A percentile compares a stretch with the other conserved stretches of the same genome.
Evolutionary conservation across 1,140 invertebrate genomes (phyloP).

Genomic region (Temnothorax nylanderi): DNA sequence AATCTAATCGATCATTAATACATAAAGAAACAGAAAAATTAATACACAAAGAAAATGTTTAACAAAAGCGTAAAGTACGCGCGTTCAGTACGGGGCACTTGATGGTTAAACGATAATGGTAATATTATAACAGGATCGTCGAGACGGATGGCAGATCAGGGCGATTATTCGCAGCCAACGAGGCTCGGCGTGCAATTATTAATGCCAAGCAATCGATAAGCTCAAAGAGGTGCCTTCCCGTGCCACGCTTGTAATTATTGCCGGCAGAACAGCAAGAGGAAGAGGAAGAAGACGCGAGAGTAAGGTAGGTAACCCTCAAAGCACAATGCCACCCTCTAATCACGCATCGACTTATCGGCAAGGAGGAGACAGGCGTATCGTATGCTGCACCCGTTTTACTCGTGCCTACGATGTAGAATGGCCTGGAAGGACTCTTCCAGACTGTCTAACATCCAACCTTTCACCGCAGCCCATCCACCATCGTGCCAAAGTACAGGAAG

Average conservation of each 20-base stretch:
- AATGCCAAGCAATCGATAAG: slow-evolving; percentile 84
- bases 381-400: slow-evolving; percentile 72
- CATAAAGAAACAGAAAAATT: neutral
- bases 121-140: slow-evolving; percentile 52
- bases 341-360: slow-evolving; percentile 84
- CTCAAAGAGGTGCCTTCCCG: slow-evolving; percentile 79
- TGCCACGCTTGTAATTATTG: slow-evolving; percentile 83
- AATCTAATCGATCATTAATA: slow-evolving; percentile 8
- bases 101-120: slow-evolving; percentile 35
- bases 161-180: slow-evolving; percentile 68
- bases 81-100: neutral
- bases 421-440: slow-evolving; percentile 58
- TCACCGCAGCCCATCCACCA: slow-evolving; percentile 52
- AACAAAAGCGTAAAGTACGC: neutral
- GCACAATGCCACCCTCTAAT: slow-evolving; percentile 85
- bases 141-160: slow-evolving; percentile 68
- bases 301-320: slow-evolving; percentile 75
- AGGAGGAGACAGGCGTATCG: slow-evolving; percentile 74
- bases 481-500: slow-evolving; percentile 71
- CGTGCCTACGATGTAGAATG: slow-evolving; percentile 42
- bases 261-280: slow-evolving; percentile 67
- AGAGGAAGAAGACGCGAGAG: slow-evolving; percentile 63
- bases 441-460: slow-evolving; percentile 62
- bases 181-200: slow-evolving; percentile 81
- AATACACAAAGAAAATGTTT: neutral